Percentiles rank a stretch among this genome's conserved stretches.
phyloP scores from a whole-genome alignment of 2,888 invertebrate species.

The Muscina levida region DNA sequence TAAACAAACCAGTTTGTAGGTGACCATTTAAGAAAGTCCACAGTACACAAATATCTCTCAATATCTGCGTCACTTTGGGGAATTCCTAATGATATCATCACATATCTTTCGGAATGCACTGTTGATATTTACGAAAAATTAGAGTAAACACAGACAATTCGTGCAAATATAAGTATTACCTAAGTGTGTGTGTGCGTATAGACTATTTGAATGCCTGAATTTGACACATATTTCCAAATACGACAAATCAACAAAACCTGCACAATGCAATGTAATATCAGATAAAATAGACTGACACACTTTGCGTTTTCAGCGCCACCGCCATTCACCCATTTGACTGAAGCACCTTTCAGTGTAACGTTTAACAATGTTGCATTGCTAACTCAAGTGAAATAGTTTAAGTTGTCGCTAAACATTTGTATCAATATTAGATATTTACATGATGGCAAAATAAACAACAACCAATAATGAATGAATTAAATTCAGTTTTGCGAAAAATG shows the following conservation, averaged over 20 bases:
- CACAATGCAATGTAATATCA: neutral
- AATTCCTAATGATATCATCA: no score
- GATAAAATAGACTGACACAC: slow-evolving; percentile 18
- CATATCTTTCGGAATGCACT: no score
- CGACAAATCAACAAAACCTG: slow-evolving; percentile 1
- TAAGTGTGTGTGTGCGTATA: no score
- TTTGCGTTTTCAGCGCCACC: neutral
- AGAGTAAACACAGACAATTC: no score
- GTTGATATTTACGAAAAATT: no score
- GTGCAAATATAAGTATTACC: no score
- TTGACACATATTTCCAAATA: slow-evolving; percentile 32
- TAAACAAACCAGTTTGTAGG: no score
- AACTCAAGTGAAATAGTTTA: neutral
- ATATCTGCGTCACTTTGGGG: no score
- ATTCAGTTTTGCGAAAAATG: slow-evolving; percentile 38
- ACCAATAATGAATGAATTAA: neutral
- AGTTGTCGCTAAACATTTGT: slow-evolving; percentile 51
- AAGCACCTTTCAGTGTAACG: neutral
- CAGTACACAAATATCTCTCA: no score
- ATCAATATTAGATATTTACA: slow-evolving; percentile 55
- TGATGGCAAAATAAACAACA: neutral
- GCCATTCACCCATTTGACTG: neutral
- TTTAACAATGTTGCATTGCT: neutral
- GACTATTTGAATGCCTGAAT: neutral
- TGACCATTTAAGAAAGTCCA: no score